Evolutionary conservation across 2,888 invertebrate genomes (phyloP).

Genomic region (Agapostemon virescens): DNA sequence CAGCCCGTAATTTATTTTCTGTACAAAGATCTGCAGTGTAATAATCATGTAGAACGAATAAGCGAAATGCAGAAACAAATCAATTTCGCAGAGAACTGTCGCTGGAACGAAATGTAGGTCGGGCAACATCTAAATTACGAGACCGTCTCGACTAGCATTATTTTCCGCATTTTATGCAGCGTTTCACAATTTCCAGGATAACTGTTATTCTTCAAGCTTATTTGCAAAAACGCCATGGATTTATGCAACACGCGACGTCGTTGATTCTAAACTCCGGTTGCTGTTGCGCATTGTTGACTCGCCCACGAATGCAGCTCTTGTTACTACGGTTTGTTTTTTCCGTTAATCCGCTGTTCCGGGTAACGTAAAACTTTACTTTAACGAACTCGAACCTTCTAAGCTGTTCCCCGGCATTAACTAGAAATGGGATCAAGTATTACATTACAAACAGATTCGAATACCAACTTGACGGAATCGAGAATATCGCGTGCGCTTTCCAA

Average conservation of each 20-base stretch:
- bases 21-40: neutral
- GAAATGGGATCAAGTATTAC: too few species aligned
- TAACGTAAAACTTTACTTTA: neutral
- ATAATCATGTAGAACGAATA: neutral
- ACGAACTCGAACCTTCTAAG: neutral
- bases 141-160: neutral
- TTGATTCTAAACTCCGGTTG: neutral
- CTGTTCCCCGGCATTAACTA: neutral
- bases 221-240: neutral
- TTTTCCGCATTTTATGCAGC: neutral
- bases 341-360: neutral
- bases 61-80: neutral
- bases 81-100: neutral
- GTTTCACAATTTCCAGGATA: slow-evolving; percentile 9
- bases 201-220: slow-evolving; percentile 10
- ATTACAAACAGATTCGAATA: too few species aligned
- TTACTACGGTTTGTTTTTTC: neutral
- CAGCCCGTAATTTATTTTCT: neutral
- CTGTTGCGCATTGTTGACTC: neutral
- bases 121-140: neutral
- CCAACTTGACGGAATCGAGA: too few species aligned
- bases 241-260: neutral
- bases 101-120: neutral
- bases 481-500: too few species aligned
- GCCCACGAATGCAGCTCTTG: neutral